Conservation (phyloP, 2,888 invertebrate species). For the Liodrosophila aerea region DNA sequence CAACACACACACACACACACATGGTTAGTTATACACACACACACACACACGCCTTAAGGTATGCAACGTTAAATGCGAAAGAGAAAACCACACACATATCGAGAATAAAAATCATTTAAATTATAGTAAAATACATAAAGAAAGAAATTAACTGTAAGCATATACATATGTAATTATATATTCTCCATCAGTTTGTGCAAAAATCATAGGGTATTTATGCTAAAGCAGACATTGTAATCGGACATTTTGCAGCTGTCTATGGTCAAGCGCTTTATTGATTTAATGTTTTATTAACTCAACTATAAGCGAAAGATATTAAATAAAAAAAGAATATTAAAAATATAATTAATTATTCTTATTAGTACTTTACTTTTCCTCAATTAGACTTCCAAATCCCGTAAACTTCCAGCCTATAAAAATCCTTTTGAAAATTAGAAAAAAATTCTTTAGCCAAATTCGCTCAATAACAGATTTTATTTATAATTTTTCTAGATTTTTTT, state of each 20-base stretch:
- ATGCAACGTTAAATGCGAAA: conserved; percentile 46
- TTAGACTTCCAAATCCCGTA: conserved; percentile 11
- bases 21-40: conserved; percentile 9
- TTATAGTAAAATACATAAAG: conserved; percentile 11
- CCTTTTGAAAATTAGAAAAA: conserved; percentile 1
- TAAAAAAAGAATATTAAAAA: no score
- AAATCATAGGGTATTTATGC: no score
- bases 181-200: no score
- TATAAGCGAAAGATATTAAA: no score
- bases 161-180: conserved; percentile 1
- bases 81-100: conserved; percentile 58
- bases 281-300: background rate
- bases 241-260: background rate
- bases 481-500: background rate
- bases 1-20: conserved; percentile 11
- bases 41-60: conserved; percentile 53
- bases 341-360: no score
- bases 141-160: conserved; percentile 10
- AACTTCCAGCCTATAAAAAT: conserved; percentile 14
- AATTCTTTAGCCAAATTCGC: background rate
- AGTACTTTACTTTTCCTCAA: no score
- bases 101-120: conserved; percentile 55
- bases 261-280: conserved; percentile 32
- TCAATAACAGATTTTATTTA: background rate
- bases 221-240: no score